A percentile compares a stretch with the other conserved stretches of the same genome.
phyloP scores from a whole-genome alignment of 2,113 vertebrate species.

The Rhinogobius similis region DNA sequence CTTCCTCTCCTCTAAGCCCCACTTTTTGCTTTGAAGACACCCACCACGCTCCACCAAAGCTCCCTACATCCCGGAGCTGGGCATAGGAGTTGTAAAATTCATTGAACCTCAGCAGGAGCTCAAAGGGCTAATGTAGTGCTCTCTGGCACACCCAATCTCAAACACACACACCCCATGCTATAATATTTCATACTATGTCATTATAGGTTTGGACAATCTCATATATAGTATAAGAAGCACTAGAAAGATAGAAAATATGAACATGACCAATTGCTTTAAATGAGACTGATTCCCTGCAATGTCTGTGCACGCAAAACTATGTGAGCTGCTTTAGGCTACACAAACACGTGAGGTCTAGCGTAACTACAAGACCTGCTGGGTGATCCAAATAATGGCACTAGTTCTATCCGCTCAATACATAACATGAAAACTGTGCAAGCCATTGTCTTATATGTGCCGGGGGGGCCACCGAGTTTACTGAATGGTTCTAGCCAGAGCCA shows the following conservation, averaged over 20 bases:
- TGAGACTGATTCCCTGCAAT: conserved; percentile 23
- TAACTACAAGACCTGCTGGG: conserved; percentile 5
- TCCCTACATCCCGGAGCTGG: conserved; percentile 41
- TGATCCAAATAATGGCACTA: not conserved
- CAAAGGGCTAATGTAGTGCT: conserved; percentile 25
- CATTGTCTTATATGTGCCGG: conserved; percentile 8
- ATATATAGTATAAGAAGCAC: too few relatives aligned
- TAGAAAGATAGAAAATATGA: conserved; percentile 28
- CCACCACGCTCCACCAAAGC: conserved; percentile 39
- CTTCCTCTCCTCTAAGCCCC: conserved; percentile 5
- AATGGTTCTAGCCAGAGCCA: conserved; percentile 62
- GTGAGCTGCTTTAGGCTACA: conserved; percentile 31
- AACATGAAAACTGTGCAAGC: conserved; percentile 30
- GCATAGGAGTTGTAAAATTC: conserved; percentile 39
- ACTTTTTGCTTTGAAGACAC: conserved; percentile 20
- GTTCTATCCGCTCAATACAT: conserved; percentile 3
- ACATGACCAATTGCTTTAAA: conserved; percentile 56
- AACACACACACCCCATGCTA: conserved; percentile 5
- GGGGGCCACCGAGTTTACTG: conserved; percentile 30
- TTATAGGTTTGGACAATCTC: not conserved
- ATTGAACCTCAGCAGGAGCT: conserved; percentile 45
- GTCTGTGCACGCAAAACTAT: conserved; percentile 28
- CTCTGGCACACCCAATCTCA: conserved; percentile 7
- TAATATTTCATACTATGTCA: conserved; percentile 5
- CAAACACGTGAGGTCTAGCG: conserved; percentile 23